These are phyloP conservation scores for Lasioglossum morio DNA, from an alignment of 2,888 invertebrate species.

Conservation along the genomic window DNA sequence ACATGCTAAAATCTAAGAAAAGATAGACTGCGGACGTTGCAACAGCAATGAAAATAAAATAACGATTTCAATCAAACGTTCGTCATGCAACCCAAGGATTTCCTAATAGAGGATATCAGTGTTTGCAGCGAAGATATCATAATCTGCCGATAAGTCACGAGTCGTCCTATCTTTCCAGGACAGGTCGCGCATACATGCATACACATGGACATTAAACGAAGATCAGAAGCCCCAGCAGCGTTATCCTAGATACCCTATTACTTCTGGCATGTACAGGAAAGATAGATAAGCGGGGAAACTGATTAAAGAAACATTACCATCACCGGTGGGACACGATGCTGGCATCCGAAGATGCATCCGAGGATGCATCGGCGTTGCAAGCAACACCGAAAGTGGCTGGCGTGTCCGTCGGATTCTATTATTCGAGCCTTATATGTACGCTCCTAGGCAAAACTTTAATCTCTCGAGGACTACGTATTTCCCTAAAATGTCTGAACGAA, in stretches of 20 bases:
- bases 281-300: neutral
- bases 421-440: neutral
- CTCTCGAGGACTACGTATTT: too few relatives aligned
- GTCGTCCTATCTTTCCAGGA: neutral
- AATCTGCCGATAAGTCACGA: neutral
- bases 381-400: neutral
- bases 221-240: neutral
- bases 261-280: neutral
- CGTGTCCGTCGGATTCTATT: neutral
- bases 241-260: neutral
- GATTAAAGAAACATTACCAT: slow-evolving; percentile 5
- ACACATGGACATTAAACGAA: neutral
- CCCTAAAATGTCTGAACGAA: too few relatives aligned
- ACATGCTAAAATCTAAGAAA: neutral
- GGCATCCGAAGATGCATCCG: slow-evolving; percentile 4
- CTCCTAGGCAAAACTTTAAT: too few relatives aligned
- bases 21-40: neutral
- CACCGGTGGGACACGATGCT: neutral
- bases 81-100: neutral
- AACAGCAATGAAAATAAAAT: neutral
- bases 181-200: neutral
- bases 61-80: neutral
- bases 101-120: neutral
- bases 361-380: neutral
- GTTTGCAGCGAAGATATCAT: neutral